A percentile compares a stretch with the other conserved stretches of the same genome.
Conservation (phyloP, 2,113 vertebrate genomes). For the Gymnarchus niloticus region DNA sequence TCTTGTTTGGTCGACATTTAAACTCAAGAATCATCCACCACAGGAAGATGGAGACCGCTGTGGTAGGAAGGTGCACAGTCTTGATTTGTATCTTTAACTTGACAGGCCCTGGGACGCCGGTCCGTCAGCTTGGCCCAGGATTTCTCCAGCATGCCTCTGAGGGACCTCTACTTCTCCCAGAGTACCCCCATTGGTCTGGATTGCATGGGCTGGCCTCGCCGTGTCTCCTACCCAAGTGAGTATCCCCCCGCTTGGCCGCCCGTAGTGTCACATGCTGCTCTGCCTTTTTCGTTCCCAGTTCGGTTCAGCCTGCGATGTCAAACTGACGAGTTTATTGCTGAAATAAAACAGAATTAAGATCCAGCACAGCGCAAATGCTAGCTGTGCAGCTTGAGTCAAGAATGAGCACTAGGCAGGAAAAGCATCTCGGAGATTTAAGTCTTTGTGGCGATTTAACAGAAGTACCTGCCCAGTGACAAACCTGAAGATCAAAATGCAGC, state of each 20-base stretch:
- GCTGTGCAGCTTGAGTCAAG: neutral
- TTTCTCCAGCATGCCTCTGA: slow-evolving; percentile 52
- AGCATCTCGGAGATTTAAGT: neutral
- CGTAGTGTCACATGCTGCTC: neutral
- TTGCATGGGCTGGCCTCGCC: slow-evolving; percentile 52
- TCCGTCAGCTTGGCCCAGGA: slow-evolving; percentile 45
- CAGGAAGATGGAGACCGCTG: neutral
- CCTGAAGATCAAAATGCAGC: neutral
- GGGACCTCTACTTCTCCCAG: slow-evolving; percentile 61
- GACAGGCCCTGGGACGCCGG: slow-evolving; percentile 51
- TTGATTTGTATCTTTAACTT: slow-evolving; percentile 21
- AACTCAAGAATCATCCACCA: neutral
- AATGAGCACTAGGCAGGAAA: neutral
- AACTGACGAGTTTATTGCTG: neutral
- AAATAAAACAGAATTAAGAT: neutral
- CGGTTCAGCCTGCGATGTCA: neutral
- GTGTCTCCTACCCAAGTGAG: slow-evolving; percentile 53
- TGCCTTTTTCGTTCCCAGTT: neutral
- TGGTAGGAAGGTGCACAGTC: neutral
- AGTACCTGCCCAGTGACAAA: neutral
- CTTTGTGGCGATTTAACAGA: neutral
- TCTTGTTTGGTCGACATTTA: neutral
- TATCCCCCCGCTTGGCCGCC: neutral
- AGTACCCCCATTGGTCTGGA: slow-evolving; percentile 69
- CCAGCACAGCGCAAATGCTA: neutral